phyloP scores from a whole-genome alignment of 2,113 vertebrate genomes.

The Xyrauchen texanus region DNA sequence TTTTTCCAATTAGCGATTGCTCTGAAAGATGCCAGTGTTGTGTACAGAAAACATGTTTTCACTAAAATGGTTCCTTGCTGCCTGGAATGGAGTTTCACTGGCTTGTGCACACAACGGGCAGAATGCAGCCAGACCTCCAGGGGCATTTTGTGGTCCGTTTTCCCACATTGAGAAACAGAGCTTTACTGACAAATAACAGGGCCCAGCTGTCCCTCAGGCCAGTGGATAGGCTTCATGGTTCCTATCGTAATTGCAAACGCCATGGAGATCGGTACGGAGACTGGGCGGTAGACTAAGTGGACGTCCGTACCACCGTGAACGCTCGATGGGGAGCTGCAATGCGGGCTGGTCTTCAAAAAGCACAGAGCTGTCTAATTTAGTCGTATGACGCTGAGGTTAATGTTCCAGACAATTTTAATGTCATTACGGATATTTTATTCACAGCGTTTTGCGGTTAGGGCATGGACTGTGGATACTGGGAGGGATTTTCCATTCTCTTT shows the following conservation, averaged over 20 bases:
- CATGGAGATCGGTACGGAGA: constrained; percentile 48
- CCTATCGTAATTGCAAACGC: constrained; percentile 47
- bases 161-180: constrained; percentile 66
- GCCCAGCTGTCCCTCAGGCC: constrained; percentile 58
- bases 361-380: constrained; percentile 36
- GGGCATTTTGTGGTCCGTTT: constrained; percentile 62
- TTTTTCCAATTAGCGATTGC: constrained; percentile 73
- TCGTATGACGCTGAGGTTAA: constrained; percentile 31
- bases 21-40: constrained; percentile 64
- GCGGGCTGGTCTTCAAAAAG: constrained; percentile 51
- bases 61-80: constrained; percentile 63
- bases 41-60: constrained; percentile 71
- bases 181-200: constrained; percentile 72
- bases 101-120: constrained; percentile 50
- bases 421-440: constrained; percentile 40
- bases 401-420: constrained; percentile 31
- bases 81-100: constrained; percentile 39
- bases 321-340: constrained; percentile 34
- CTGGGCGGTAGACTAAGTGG: neutral
- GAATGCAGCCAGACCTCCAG: constrained; percentile 55
- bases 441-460: constrained; percentile 22
- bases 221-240: constrained; percentile 62
- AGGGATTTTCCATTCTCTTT: constrained; percentile 14
- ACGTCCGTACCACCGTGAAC: constrained; percentile 12
- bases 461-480: constrained; percentile 22